phyloP scores from a whole-genome alignment of 2,888 invertebrate species.

The Chrysolina americana region DNA sequence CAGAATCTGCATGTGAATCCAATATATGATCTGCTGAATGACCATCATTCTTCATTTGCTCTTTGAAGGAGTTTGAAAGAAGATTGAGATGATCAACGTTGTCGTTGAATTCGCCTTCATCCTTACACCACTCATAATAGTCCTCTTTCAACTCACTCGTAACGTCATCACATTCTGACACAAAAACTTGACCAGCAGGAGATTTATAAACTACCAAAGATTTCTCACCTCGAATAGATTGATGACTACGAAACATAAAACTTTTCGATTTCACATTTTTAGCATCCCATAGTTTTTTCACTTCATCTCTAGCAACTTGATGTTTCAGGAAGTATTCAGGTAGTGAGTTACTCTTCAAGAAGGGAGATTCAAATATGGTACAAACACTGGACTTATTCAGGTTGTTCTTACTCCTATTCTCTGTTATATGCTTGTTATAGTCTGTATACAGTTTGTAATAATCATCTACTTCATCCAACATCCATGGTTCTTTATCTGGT shows the following conservation, averaged over 20 bases:
- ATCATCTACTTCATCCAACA: slow-evolving; percentile 73
- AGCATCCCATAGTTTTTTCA: slow-evolving; percentile 61
- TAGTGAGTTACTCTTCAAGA: slow-evolving; percentile 57
- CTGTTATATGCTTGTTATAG: slow-evolving; percentile 32
- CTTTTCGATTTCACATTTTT: slow-evolving; percentile 45
- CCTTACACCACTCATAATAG: slow-evolving; percentile 46
- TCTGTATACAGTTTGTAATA: slow-evolving; percentile 57
- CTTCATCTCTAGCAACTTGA: slow-evolving; percentile 51
- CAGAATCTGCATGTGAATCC: slow-evolving; percentile 43
- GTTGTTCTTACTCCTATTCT: slow-evolving; percentile 29
- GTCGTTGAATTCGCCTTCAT: slow-evolving; percentile 31
- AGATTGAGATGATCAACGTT: slow-evolving; percentile 42
- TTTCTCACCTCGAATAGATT: slow-evolving; percentile 50
- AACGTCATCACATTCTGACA: slow-evolving; percentile 56
- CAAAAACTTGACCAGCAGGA: slow-evolving; percentile 59
- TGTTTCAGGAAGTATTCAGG: slow-evolving; percentile 48
- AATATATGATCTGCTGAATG: slow-evolving; percentile 22
- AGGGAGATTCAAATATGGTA: slow-evolving; percentile 55
- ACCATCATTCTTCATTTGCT: slow-evolving; percentile 48
- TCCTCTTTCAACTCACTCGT: slow-evolving; percentile 46
- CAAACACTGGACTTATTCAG: slow-evolving; percentile 34
- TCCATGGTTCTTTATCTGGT: slow-evolving; percentile 74
- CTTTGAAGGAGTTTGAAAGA: slow-evolving; percentile 54
- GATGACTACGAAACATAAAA: slow-evolving; percentile 44
- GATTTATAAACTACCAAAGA: slow-evolving; percentile 59